Evolutionary conservation across 2,113 vertebrate species (phyloP), one percentile per base, ranked within the genome.

Genomic region (Atlantisia rogersi): DNA sequence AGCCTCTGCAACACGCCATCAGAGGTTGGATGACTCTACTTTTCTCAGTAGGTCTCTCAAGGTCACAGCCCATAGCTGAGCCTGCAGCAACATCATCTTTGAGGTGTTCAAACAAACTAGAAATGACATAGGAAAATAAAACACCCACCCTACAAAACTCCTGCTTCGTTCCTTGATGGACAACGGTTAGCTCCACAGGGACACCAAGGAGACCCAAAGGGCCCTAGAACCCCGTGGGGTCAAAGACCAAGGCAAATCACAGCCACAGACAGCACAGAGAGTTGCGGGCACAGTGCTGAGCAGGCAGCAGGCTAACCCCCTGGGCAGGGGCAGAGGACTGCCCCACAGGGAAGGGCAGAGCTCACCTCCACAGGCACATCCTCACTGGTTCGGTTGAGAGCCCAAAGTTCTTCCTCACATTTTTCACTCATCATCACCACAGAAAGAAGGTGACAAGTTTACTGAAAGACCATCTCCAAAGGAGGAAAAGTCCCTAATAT

Each of bases 401-500:
- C 10, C 10, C 56, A 25, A 25, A 40, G 16, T 10, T 35, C 29
- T 60, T 50, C 75, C 35, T 22, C 0, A 1, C 15, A 40, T 63
- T 12, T 53, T 82, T 40, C 4, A 0, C 59, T 35, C 26, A 22
- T 5, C 25, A 37, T 64, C 3, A 1, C 48, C 17, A 25, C 44
- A 80, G 70, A 62, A 86, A 28, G 18, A 42, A 82, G 59, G 42
- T 28, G 53, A 31, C 60, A 39, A 39, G 16, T 53, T 60, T 4
- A 59, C 28, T 32, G 21, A 46, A n/a, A 59, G 69, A 56, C 29
- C 7, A 24, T 3, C 24, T 26, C 81, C 1, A 0, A 53, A 46
- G 40, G 25, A 73, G 12, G 22, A 84, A 25, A 0, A 0, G 22
- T 31, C 7, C 40, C 59, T 25, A 75, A 11, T 5, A 58, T 9